Evolutionary conservation across 2,113 vertebrate species (phyloP).

Genomic region (Recurvirostra avosetta): DNA sequence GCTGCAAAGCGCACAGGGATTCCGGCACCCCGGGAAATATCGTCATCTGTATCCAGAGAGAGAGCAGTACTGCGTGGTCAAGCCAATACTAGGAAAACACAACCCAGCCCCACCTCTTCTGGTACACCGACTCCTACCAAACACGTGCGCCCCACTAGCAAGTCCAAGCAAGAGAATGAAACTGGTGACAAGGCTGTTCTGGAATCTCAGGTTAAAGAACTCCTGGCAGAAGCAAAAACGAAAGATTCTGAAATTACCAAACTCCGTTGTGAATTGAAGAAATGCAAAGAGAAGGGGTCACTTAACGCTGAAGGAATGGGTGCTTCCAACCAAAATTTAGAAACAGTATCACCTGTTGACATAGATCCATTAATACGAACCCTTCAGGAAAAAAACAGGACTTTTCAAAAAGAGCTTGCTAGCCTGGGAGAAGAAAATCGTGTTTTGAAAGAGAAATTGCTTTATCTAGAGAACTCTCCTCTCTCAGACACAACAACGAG

Average conservation of each 20-base stretch:
- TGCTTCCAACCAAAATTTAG: slow-evolving; percentile 32
- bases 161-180: slow-evolving; percentile 82
- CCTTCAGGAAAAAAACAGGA: slow-evolving; percentile 87
- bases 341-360: slow-evolving; percentile 61
- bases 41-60: slow-evolving; percentile 80
- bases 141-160: slow-evolving; percentile 77
- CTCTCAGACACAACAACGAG: slow-evolving; percentile 71
- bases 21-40: slow-evolving; percentile 86
- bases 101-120: slow-evolving; percentile 87
- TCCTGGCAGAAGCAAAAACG: slow-evolving; percentile 90
- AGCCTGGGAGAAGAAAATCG: slow-evolving; percentile 88
- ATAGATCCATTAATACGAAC: slow-evolving; percentile 76
- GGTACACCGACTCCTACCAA: slow-evolving; percentile 84
- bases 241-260: slow-evolving; percentile 94
- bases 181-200: slow-evolving; percentile 79
- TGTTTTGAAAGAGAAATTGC: slow-evolving; percentile 85
- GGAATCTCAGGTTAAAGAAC: slow-evolving; percentile 90
- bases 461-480: slow-evolving; percentile 81
- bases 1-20: slow-evolving; percentile 89
- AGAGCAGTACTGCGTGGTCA: slow-evolving; percentile 81
- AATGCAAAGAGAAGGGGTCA: slow-evolving; percentile 77
- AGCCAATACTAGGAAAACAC: slow-evolving; percentile 78
- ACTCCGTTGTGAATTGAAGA: slow-evolving; percentile 88
- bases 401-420: slow-evolving; percentile 86
- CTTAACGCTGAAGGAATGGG: slow-evolving; percentile 52